phyloP scores from a whole-genome alignment of 2,797 vertebrate genomes.

The Myotis findleyi region DNA sequence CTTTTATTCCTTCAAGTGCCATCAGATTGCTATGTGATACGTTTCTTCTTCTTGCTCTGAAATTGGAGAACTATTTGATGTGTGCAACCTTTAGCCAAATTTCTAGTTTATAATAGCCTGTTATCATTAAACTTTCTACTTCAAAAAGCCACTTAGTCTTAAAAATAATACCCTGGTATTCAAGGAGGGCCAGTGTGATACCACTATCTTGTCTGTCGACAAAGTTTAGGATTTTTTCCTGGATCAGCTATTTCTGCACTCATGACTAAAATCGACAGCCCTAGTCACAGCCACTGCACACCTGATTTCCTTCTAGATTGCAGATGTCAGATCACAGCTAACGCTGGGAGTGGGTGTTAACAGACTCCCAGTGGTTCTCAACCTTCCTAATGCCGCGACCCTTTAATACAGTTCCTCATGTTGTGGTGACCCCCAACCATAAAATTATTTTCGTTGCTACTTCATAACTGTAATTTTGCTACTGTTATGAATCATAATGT shows the following conservation, averaged over 20 bases:
- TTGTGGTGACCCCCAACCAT: too few relatives aligned
- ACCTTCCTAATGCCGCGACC: too few relatives aligned
- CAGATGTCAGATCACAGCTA: neutral
- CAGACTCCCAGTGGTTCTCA: neutral
- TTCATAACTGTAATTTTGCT: too few relatives aligned
- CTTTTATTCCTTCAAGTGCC: neutral
- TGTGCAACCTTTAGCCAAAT: neutral
- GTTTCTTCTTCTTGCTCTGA: neutral
- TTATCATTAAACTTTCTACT: neutral
- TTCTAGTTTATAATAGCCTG: neutral
- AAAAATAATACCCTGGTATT: neutral
- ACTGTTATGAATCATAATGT: too few relatives aligned
- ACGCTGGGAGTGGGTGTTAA: too few relatives aligned
- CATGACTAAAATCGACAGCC: neutral
- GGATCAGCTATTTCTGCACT: neutral
- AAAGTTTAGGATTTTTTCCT: neutral
- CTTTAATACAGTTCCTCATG: too few relatives aligned
- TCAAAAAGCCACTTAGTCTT: slow-evolving; percentile 9
- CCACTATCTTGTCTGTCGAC: neutral
- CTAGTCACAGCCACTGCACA: neutral
- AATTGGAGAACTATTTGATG: neutral
- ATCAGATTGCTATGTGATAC: neutral
- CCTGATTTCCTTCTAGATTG: neutral
- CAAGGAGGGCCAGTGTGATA: neutral
- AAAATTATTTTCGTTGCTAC: too few relatives aligned